These are phyloP conservation scores for Lasioglossum lativentre DNA, from an alignment of 2,888 invertebrate species.

Conservation along the genomic window DNA sequence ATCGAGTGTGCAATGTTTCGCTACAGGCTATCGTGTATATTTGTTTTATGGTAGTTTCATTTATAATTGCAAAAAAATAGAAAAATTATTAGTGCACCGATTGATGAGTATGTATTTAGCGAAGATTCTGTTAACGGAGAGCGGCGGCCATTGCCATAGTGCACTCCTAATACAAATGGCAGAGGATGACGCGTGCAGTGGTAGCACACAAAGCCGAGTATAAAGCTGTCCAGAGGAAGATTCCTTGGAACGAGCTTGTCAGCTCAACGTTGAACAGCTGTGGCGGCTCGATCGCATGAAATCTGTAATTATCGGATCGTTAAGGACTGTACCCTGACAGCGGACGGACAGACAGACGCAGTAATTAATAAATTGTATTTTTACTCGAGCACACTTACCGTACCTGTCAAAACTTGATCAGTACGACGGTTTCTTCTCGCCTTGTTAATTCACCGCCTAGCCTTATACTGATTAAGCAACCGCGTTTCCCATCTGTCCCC, in stretches of 20 bases:
- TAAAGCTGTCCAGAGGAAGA: slow-evolving; percentile 49
- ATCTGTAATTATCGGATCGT: slow-evolving; percentile 74
- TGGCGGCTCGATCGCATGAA: slow-evolving; percentile 62
- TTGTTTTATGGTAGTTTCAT: slow-evolving; percentile 22
- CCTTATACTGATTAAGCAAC: slow-evolving; percentile 13
- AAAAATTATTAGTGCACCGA: neutral
- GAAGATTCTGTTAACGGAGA: neutral
- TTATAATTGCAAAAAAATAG: neutral
- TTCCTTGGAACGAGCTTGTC: slow-evolving; percentile 64
- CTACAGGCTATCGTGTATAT: slow-evolving; percentile 39
- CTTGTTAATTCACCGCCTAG: slow-evolving; percentile 25
- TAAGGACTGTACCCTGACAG: slow-evolving; percentile 68
- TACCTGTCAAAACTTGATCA: slow-evolving; percentile 54
- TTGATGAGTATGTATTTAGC: no score
- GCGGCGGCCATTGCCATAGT: neutral
- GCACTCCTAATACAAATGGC: neutral
- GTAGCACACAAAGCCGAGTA: slow-evolving; percentile 34
- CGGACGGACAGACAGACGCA: slow-evolving; percentile 49
- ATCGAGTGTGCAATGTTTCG: slow-evolving; percentile 43
- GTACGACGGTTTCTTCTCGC: slow-evolving; percentile 43
- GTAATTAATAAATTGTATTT: slow-evolving; percentile 71
- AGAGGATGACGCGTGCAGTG: slow-evolving; percentile 7
- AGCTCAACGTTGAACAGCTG: slow-evolving; percentile 65
- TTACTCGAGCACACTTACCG: slow-evolving; percentile 39
- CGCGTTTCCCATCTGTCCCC: neutral